Conservation (phyloP, 1,140 invertebrate genomes). For the Solenopsis invicta region DNA sequence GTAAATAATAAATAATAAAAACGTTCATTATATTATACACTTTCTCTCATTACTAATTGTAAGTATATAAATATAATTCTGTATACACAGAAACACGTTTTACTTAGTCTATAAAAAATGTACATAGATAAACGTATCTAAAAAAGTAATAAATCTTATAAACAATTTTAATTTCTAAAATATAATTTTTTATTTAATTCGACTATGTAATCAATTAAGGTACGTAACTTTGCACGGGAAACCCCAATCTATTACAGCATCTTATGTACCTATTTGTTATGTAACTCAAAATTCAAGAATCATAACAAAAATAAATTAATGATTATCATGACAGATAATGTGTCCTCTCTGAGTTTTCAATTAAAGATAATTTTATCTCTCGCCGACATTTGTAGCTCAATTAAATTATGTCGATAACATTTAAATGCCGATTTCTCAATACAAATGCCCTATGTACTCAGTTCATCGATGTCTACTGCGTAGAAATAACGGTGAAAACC, state of each 20-base stretch:
- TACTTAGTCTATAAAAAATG: slow-evolving; percentile 12
- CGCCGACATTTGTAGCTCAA: not conserved
- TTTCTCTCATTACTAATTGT: not conserved
- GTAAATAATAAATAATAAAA: slow-evolving; percentile 10
- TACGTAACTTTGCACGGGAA: not conserved
- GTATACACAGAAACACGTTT: not conserved
- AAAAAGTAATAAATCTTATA: not conserved
- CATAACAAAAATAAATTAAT: not conserved
- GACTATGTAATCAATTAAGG: not conserved
- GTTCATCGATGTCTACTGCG: not conserved
- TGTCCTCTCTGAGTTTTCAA: not conserved
- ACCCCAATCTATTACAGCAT: slow-evolving; percentile 2
- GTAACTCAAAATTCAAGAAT: not conserved
- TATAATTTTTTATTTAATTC: not conserved
- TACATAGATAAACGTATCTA: slow-evolving; percentile 16
- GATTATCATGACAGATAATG: slow-evolving; percentile 8
- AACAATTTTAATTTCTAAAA: slow-evolving; percentile 1
- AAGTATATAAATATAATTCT: slow-evolving; percentile 42
- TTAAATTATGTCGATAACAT: slow-evolving; percentile 36
- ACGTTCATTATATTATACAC: slow-evolving; percentile 27
- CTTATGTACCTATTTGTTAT: not conserved
- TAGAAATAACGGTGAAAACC: not conserved
- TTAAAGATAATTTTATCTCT: slow-evolving; percentile 18
- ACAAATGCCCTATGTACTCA: not conserved
- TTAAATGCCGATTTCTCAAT: not conserved